Evolutionary conservation across 2,888 invertebrate species (phyloP).

Genomic region (Anorthoa munda): DNA sequence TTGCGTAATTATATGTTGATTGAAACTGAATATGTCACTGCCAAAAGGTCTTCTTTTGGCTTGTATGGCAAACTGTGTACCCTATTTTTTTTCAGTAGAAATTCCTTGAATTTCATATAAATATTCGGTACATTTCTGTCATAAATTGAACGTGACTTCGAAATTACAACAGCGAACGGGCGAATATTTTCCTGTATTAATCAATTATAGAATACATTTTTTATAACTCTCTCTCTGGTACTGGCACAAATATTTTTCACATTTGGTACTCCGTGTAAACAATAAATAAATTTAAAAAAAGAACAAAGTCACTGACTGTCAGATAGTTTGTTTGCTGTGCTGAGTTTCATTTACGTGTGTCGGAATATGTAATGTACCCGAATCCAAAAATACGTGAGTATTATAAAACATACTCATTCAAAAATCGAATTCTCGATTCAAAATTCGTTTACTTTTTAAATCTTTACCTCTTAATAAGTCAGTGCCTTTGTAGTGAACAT

Average conservation of each 20-base stretch:
- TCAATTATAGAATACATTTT: conserved; percentile 4
- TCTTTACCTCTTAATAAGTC: not conserved
- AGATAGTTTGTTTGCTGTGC: too few relatives aligned
- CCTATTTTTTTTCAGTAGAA: not conserved
- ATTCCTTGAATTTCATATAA: not conserved
- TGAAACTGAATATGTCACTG: conserved; percentile 11
- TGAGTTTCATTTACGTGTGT: too few relatives aligned
- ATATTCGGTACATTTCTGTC: conserved; percentile 1
- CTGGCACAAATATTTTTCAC: not conserved
- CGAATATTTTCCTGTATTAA: conserved; percentile 1
- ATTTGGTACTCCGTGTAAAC: not conserved
- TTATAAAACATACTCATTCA: too few relatives aligned
- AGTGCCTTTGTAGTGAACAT: conserved; percentile 4
- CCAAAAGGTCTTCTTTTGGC: not conserved
- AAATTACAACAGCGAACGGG: not conserved
- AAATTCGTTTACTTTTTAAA: not conserved
- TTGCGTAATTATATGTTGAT: conserved; percentile 17
- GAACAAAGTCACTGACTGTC: too few relatives aligned
- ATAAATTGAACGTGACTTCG: not conserved
- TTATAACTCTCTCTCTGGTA: not conserved
- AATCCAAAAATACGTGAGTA: too few relatives aligned
- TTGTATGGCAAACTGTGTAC: not conserved
- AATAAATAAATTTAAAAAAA: too few relatives aligned
- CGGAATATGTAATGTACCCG: too few relatives aligned
- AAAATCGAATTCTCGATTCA: not conserved